Base-by-base conservation (phyloP, 1,140 invertebrate species). In the Procambarus clarkii region DNA sequence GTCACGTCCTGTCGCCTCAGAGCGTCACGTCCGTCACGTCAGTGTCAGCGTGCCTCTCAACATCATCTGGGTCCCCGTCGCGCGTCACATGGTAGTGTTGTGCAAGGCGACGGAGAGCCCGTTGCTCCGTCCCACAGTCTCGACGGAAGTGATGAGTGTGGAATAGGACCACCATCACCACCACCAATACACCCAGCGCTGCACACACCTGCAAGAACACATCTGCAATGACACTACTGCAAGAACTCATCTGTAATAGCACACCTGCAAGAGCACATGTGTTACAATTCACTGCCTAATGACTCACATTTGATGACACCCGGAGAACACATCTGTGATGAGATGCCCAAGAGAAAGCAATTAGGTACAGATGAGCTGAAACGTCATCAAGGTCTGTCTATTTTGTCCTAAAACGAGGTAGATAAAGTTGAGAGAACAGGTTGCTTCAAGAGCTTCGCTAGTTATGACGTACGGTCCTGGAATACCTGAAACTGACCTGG, bases 21-120 rank as follows among this genome's bases (percentile, higher is more conserved):
- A 91, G 74, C n/a, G 88, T 90, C 18, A 90, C 80, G 24, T 90
- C 88, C 71, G 88, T 77, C 69, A 85, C 88, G n/a, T 91, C 78
- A 1, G 44, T n/a, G 44, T 34, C 13, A 15, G 50, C 82, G 44
- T 85, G 84, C 21, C 74, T 83, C 82, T 91, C 88, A 8, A 91
- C 64, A 44, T 91, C 88, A 45, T 83, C 64, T 4, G 77, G 50
- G 58, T 54, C 8, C 4, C 50, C 13, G 50, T 34, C 88, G 11
- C 81, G 46, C 0, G 81, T 13, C n/a, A 78, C 81, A 21, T 78
- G 71, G 50, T 91, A 91, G 1, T 74, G 81, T 0, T 81, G 82
- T 3, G 88, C 80, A 3, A 91, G 50, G 18, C 88, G 69, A 2
- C 88, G 69, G 1, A 91, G 88, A 44, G 88, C 88, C 24, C 88